These are phyloP conservation scores for Conus canariensis DNA, from an alignment of 2,888 invertebrate genomes.

Conservation along the genomic window DNA sequence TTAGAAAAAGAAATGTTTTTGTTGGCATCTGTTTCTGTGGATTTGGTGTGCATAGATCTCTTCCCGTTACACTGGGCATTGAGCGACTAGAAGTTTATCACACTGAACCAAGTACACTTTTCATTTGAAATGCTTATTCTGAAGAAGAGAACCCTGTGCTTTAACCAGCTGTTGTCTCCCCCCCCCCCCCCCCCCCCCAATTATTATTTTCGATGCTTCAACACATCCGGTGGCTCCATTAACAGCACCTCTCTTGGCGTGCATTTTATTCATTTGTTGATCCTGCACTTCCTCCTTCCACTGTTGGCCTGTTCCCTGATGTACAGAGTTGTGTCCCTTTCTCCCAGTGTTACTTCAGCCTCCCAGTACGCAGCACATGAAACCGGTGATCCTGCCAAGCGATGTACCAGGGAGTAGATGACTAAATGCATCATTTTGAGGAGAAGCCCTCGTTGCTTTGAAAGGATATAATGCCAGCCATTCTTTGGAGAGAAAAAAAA, in stretches of 20 bases:
- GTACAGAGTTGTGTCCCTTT: background rate
- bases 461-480: no score
- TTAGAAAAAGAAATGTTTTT: no score
- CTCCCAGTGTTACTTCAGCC: background rate
- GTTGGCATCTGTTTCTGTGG: no score
- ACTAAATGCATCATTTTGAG: background rate
- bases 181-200: background rate
- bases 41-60: no score
- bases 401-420: background rate
- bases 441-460: no score
- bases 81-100: no score
- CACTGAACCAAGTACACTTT: no score
- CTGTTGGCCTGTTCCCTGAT: background rate
- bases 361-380: background rate
- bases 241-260: background rate
- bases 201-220: background rate
- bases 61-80: no score
- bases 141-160: background rate
- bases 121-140: no score
- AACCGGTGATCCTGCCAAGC: constrained; percentile 21
- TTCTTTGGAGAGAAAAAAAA: background rate
- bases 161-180: background rate
- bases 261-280: background rate
- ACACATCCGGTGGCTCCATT: background rate
- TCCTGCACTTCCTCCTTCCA: background rate